phyloP scores from a whole-genome alignment of 2,888 invertebrate species.

The Ypsolopha scabrella region DNA sequence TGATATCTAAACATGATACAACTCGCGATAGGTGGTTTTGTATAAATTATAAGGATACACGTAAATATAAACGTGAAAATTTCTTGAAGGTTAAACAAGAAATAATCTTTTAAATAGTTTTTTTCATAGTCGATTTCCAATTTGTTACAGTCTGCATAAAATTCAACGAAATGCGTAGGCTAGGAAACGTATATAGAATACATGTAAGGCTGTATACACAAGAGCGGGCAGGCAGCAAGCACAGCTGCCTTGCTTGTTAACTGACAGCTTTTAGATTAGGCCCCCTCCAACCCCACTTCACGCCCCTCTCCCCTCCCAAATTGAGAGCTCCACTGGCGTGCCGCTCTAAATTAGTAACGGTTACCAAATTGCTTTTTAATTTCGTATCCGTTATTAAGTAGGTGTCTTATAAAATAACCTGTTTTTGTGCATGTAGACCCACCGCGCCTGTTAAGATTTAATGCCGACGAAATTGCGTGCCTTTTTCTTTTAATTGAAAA shows the following conservation, averaged over 20 bases:
- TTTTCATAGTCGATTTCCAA: too few species aligned
- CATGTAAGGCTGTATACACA: conserved; percentile 20
- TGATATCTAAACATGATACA: too few species aligned
- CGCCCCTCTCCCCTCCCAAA: conserved; percentile 43
- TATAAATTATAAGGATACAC: too few species aligned
- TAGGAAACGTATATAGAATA: too few species aligned
- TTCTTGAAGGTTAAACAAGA: too few species aligned
- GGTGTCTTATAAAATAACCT: conserved; percentile 22
- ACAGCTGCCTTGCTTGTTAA: conserved; percentile 54
- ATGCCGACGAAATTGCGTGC: neutral
- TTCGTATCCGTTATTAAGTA: conserved; percentile 54
- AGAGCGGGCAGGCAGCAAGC: conserved; percentile 17
- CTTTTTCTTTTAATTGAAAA: conserved; percentile 12
- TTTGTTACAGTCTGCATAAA: too few species aligned
- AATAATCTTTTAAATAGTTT: too few species aligned
- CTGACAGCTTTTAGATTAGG: conserved; percentile 68
- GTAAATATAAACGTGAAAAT: too few species aligned
- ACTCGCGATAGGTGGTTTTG: too few species aligned
- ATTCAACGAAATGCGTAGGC: too few species aligned
- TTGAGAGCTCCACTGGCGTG: conserved; percentile 44
- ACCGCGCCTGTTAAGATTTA: conserved; percentile 7
- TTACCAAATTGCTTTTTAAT: conserved; percentile 68
- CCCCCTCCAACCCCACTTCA: conserved; percentile 22
- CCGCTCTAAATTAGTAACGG: conserved; percentile 64
- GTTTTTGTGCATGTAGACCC: conserved; percentile 8